Evolutionary conservation across 2,888 invertebrate species (phyloP).

Genomic region (Caradrina clavipalpis): DNA sequence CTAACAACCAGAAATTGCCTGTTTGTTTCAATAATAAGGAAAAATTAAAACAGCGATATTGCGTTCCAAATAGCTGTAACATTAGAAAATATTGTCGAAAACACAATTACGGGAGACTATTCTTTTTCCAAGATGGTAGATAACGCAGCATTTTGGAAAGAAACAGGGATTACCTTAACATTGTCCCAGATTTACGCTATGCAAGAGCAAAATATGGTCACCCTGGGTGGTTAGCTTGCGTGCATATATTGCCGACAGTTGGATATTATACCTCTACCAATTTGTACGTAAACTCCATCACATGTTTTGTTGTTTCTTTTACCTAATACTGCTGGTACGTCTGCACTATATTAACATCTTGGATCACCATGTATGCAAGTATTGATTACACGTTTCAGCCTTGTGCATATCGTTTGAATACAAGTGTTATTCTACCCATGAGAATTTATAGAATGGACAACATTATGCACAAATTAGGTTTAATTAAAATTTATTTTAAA

Average conservation of each 20-base stretch:
- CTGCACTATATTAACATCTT: conserved; percentile 1
- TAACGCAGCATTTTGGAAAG: not conserved
- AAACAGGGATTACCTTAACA: not conserved
- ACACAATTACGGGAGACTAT: not conserved
- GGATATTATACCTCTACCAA: conserved; percentile 52
- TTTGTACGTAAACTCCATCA: conserved; percentile 35
- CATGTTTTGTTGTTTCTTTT: conserved; percentile 24
- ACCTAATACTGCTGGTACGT: conserved; percentile 13
- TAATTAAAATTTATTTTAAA: not conserved
- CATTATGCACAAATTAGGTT: too few species aligned
- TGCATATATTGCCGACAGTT: conserved; percentile 43
- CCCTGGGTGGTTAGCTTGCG: conserved; percentile 46
- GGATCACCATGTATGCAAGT: not conserved
- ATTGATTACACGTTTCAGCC: not conserved
- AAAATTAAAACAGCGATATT: not conserved
- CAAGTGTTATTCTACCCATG: not conserved
- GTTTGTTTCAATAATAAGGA: conserved; percentile 16
- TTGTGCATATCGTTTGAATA: not conserved
- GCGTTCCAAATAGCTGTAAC: not conserved
- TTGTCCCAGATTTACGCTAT: not conserved
- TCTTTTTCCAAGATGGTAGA: not conserved
- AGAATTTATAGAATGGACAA: not conserved
- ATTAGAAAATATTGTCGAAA: not conserved
- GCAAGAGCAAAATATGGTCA: conserved; percentile 33
- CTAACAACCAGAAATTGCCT: conserved; percentile 8